A percentile compares a stretch with the other conserved stretches of the same genome.
Evolutionary conservation across 2,113 vertebrate species (phyloP).

Genomic region (Holacanthus passer): DNA sequence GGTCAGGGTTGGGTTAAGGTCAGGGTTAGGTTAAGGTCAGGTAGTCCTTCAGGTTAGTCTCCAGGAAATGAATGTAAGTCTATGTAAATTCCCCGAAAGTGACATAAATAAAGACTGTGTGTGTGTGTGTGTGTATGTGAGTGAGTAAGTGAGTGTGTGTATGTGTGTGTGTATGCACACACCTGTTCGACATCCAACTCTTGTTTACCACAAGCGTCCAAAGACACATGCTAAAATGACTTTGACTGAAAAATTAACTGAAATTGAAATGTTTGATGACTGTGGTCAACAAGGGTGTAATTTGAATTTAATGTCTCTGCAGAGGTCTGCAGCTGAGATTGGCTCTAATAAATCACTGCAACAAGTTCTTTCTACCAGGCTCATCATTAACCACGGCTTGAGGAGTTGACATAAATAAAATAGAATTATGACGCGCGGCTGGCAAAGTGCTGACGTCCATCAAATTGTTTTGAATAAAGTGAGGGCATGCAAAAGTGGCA

Average conservation of each 20-base stretch:
- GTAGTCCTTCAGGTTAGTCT: too few relatives aligned
- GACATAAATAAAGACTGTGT: too few relatives aligned
- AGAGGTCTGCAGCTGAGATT: not conserved
- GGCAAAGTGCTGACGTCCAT: not conserved
- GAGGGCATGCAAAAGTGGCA: not conserved
- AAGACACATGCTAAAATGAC: not conserved
- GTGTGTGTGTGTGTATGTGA: not conserved
- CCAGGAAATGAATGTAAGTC: too few relatives aligned
- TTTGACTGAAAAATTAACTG: not conserved
- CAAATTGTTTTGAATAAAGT: slow-evolving; percentile 14
- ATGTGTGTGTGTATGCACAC: slow-evolving; percentile 69
- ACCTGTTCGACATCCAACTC: not conserved
- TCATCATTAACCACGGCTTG: not conserved
- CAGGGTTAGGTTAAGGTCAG: too few relatives aligned
- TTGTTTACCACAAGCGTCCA: not conserved
- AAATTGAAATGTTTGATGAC: not conserved
- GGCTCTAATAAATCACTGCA: not conserved
- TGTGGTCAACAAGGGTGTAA: too few relatives aligned
- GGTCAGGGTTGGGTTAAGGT: too few relatives aligned
- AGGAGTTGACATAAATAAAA: not conserved
- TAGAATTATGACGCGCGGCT: fast-evolving
- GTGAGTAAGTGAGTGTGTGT: not conserved
- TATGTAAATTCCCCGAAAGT: too few relatives aligned
- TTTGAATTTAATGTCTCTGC: not conserved
- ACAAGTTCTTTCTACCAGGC: not conserved